Conservation (phyloP, 2,113 vertebrate genomes). For the Lipophrys pholis region DNA sequence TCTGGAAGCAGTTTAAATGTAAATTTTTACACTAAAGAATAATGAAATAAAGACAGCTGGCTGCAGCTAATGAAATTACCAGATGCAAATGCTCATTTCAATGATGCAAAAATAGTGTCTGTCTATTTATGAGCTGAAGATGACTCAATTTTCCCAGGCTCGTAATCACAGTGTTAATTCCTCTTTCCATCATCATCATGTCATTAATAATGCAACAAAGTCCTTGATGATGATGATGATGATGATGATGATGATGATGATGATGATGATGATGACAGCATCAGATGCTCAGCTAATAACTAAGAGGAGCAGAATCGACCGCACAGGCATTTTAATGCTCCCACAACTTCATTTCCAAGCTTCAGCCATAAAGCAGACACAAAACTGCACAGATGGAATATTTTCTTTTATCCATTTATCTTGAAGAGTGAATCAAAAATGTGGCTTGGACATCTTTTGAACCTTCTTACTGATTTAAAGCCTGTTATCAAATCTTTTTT, state of each 20-base stretch:
- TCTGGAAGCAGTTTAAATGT: not conserved
- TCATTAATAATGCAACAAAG: constrained; percentile 62
- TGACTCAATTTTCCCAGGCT: constrained; percentile 48
- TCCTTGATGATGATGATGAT: constrained; percentile 17
- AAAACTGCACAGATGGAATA: not conserved
- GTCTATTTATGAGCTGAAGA: constrained; percentile 60
- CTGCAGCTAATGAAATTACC: constrained; percentile 23
- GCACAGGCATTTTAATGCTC: constrained; percentile 13
- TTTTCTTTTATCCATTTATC: not conserved
- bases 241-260: constrained; percentile 36
- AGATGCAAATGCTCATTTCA: constrained; percentile 35
- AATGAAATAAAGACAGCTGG: constrained; percentile 37
- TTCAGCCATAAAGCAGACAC: not conserved
- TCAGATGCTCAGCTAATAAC: constrained; percentile 55
- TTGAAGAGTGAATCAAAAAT: too few species aligned
- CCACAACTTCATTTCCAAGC: not conserved
- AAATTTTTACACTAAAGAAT: constrained; percentile 1
- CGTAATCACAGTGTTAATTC: constrained; percentile 51
- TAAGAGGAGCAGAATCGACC: not conserved
- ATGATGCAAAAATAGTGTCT: constrained; percentile 27
- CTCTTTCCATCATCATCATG: constrained; percentile 37
- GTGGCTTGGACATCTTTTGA: too few species aligned
- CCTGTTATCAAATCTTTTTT: too few species aligned
- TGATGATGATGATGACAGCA: constrained; percentile 1
- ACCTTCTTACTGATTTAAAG: too few species aligned